phyloP scores from a whole-genome alignment of 2,113 vertebrate genomes.

The Rafetus swinhoei region DNA sequence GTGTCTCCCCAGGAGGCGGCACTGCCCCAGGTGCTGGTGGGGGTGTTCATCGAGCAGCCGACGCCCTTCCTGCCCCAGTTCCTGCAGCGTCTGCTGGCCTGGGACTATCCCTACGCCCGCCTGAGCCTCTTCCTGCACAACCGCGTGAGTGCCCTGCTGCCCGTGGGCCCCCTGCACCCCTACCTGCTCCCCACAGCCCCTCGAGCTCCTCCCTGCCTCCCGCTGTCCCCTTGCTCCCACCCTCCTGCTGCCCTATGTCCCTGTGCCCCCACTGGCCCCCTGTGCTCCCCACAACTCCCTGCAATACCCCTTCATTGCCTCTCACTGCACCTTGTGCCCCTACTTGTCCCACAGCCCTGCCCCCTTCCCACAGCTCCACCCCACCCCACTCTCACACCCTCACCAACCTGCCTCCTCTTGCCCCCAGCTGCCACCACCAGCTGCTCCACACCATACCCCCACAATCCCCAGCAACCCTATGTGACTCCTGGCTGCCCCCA shows the following conservation, averaged over 20 bases:
- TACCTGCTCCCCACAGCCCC: conserved; percentile 52
- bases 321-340: too few relatives aligned
- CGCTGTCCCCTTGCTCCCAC: too few relatives aligned
- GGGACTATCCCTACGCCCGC: conserved; percentile 78
- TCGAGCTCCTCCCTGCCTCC: conserved; percentile 76
- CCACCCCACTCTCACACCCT: too few relatives aligned
- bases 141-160: conserved; percentile 59
- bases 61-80: conserved; percentile 83
- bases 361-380: too few relatives aligned
- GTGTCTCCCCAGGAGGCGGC: conserved; percentile 56
- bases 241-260: too few relatives aligned
- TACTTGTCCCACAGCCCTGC: too few relatives aligned
- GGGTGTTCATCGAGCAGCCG: conserved; percentile 82
- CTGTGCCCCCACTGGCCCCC: neutral
- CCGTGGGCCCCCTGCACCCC: neutral
- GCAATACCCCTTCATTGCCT: too few relatives aligned
- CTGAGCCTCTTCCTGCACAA: conserved; percentile 83
- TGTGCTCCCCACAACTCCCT: neutral
- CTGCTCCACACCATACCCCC: too few relatives aligned
- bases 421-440: neutral
- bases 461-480: neutral
- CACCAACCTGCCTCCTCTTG: too few relatives aligned
- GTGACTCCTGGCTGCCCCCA: neutral
- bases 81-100: conserved; percentile 75
- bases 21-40: conserved; percentile 78